These are phyloP conservation scores for Caenorhabditis angaria DNA, from an alignment of 2,888 invertebrate genomes.

Conservation along the genomic window DNA sequence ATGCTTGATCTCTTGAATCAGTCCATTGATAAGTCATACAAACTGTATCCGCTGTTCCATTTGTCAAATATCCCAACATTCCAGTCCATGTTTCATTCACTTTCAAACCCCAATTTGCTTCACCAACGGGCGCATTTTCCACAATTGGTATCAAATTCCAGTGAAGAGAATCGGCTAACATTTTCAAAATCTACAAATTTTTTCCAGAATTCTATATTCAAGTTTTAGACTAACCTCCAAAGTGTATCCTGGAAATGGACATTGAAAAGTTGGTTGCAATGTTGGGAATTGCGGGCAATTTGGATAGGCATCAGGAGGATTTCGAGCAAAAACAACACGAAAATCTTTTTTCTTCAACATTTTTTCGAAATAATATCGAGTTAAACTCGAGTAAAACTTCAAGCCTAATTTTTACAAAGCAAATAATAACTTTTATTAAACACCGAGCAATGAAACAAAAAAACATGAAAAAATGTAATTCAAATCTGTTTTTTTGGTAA, in stretches of 20 bases:
- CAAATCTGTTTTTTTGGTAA: too few relatives aligned
- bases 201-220: too few relatives aligned
- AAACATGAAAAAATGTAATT: too few relatives aligned
- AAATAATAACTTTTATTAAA: too few relatives aligned
- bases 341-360: too few relatives aligned
- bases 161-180: conserved; percentile 39
- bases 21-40: conserved; percentile 60
- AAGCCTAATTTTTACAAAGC: too few relatives aligned
- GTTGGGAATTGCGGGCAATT: conserved; percentile 57
- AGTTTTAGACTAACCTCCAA: too few relatives aligned
- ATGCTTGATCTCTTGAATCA: conserved; percentile 43
- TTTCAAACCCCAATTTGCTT: conserved; percentile 48
- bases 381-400: too few relatives aligned
- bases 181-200: too few relatives aligned
- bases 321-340: conserved; percentile 56
- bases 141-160: conserved; percentile 38
- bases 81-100: conserved; percentile 49
- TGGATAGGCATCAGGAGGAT: conserved; percentile 61
- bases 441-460: neutral
- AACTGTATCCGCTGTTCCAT: conserved; percentile 56
- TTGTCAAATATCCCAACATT: conserved; percentile 56
- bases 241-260: conserved; percentile 62
- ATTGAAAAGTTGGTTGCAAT: conserved; percentile 48
- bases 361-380: conserved; percentile 51
- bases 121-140: conserved; percentile 35